Conservation (phyloP, 2,888 invertebrate genomes). For the Mythimna pallens region DNA sequence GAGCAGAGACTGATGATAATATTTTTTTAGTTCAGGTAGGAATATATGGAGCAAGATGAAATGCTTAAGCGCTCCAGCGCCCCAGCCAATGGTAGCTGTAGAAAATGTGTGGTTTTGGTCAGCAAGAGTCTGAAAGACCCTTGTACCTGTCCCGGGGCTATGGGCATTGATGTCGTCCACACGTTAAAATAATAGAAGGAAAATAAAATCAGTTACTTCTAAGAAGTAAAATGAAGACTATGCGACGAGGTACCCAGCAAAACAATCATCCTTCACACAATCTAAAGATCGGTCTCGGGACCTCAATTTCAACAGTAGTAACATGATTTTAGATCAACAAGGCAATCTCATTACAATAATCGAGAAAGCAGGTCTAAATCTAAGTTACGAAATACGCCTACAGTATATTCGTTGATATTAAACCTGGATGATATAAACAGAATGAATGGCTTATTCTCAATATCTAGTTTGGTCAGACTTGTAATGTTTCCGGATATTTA, state of each 20-base stretch:
- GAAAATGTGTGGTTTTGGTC: too few relatives aligned
- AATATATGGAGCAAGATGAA: neutral
- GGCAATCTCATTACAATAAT: conserved; percentile 26
- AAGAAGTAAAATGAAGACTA: too few relatives aligned
- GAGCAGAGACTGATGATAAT: neutral
- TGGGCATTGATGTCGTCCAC: too few relatives aligned
- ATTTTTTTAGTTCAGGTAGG: neutral
- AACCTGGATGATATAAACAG: conserved; percentile 38
- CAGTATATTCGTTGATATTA: conserved; percentile 9
- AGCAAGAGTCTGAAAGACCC: too few relatives aligned
- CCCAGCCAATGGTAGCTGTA: too few relatives aligned
- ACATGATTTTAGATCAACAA: neutral
- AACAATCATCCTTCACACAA: neutral
- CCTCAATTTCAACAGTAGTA: neutral
- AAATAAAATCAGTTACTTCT: neutral
- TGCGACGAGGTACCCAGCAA: neutral
- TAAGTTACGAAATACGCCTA: conserved; percentile 27
- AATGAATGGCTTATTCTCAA: conserved; percentile 42
- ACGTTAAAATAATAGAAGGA: neutral
- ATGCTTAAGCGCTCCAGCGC: too few relatives aligned
- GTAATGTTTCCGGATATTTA: conserved; percentile 44
- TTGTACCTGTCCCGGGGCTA: accelerated
- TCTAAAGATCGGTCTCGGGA: too few relatives aligned
- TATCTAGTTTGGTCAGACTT: conserved; percentile 39
- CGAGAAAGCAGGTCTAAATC: conserved; percentile 18